These are phyloP conservation scores for Agrilus cyanescens DNA, from an alignment of 2,888 invertebrate species.

Conservation along the genomic window DNA sequence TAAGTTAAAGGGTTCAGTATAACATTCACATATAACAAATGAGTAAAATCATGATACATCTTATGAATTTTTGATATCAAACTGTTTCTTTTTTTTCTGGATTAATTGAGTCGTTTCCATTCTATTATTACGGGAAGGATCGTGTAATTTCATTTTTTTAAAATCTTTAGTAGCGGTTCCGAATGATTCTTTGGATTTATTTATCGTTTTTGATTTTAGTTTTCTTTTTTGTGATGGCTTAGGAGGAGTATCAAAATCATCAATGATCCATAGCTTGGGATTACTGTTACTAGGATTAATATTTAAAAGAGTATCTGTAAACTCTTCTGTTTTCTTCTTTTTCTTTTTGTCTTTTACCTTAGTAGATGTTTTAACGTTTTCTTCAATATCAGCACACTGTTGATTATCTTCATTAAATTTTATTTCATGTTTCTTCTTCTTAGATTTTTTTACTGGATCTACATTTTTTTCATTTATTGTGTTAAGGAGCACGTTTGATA, in stretches of 20 bases:
- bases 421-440: conserved; percentile 3
- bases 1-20: background rate
- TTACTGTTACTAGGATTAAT: too few relatives aligned
- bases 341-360: conserved; percentile 1
- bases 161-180: conserved; percentile 24
- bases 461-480: too few relatives aligned
- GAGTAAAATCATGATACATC: too few relatives aligned
- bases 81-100: conserved; percentile 17
- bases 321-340: background rate
- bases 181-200: conserved; percentile 2
- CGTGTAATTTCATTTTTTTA: conserved; percentile 25
- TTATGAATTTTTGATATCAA: background rate
- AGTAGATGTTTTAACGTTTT: background rate
- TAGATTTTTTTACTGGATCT: background rate
- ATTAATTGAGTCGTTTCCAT: conserved; percentile 21
- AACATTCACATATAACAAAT: conserved; percentile 2
- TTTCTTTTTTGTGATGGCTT: conserved; percentile 8
- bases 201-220: conserved; percentile 2
- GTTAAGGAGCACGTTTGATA: too few relatives aligned
- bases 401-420: background rate
- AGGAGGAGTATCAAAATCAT: conserved; percentile 8
- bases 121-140: conserved; percentile 21
- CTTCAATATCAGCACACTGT: background rate
- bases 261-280: background rate
- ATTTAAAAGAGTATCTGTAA: background rate